Conservation (phyloP, 2,888 invertebrate genomes). For the Sphaerophoria taeniata region DNA sequence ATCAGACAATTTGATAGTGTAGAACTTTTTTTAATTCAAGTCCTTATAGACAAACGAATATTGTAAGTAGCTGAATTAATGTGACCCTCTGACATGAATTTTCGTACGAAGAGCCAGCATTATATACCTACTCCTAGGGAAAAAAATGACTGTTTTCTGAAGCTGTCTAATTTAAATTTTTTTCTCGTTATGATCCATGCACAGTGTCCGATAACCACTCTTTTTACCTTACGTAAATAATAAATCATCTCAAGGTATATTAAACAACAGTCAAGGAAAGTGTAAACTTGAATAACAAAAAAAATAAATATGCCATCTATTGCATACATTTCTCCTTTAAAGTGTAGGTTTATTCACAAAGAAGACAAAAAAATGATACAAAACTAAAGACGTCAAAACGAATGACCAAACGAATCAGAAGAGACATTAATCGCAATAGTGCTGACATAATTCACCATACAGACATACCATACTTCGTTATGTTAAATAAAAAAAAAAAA, state of each 20-base stretch:
- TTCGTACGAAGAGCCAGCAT: too few relatives aligned
- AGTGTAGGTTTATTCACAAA: too few relatives aligned
- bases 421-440: constrained; percentile 54
- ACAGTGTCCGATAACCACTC: constrained; percentile 5
- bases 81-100: too few relatives aligned
- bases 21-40: too few relatives aligned
- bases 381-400: constrained; percentile 47
- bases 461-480: constrained; percentile 1
- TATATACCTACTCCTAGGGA: background rate
- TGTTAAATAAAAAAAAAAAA: background rate
- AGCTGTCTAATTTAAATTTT: constrained; percentile 21
- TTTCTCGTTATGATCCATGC: constrained; percentile 11
- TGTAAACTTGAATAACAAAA: constrained; percentile 48
- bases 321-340: constrained; percentile 38
- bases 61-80: too few relatives aligned
- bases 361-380: constrained; percentile 22
- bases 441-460: constrained; percentile 44
- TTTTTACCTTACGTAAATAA: constrained; percentile 43
- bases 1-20: too few relatives aligned
- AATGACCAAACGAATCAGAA: constrained; percentile 54
- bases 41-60: too few relatives aligned
- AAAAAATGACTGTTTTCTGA: background rate
- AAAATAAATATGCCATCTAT: constrained; percentile 51
- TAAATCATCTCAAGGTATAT: constrained; percentile 45
- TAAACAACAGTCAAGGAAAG: constrained; percentile 9